These are phyloP conservation scores for Nesidiocoris tenuis DNA, from an alignment of 2,888 invertebrate species.

Conservation along the genomic window DNA sequence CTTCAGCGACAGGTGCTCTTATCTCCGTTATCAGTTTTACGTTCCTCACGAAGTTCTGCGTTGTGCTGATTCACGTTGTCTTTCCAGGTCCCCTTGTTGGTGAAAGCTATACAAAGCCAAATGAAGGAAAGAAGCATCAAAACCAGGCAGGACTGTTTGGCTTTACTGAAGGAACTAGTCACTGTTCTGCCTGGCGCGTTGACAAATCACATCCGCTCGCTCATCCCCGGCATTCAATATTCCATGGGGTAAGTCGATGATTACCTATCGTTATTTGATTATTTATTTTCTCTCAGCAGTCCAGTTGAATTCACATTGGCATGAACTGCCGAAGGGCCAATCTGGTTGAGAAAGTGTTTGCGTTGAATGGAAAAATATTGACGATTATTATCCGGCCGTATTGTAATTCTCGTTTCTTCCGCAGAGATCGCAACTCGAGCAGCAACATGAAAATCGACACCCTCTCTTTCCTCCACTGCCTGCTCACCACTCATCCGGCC, in stretches of 20 bases:
- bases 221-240: conserved; percentile 76
- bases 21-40: not conserved
- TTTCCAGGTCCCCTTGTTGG: conserved; percentile 68
- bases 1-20: conserved; percentile 52
- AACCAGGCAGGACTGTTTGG: conserved; percentile 88
- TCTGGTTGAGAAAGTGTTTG: no score
- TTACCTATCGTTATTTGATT: no score
- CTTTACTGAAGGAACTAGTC: conserved; percentile 85
- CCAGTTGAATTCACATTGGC: no score
- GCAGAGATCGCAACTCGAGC: conserved; percentile 84
- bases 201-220: conserved; percentile 75
- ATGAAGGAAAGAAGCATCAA: conserved; percentile 83
- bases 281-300: not conserved
- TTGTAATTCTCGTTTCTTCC: conserved; percentile 23
- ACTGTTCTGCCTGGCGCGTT: conserved; percentile 86
- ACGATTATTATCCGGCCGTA: not conserved
- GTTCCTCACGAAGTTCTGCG: no score
- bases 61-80: not conserved
- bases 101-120: conserved; percentile 84
- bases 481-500: conserved; percentile 76
- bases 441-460: conserved; percentile 99
- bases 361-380: no score
- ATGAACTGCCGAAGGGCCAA: not conserved
- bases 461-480: conserved; percentile 82
- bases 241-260: conserved; percentile 48